Percentiles rank a stretch among this genome's conserved stretches.
Evolutionary conservation across 2,797 vertebrate genomes (phyloP).

Genomic region (Austrolebias charrua): DNA sequence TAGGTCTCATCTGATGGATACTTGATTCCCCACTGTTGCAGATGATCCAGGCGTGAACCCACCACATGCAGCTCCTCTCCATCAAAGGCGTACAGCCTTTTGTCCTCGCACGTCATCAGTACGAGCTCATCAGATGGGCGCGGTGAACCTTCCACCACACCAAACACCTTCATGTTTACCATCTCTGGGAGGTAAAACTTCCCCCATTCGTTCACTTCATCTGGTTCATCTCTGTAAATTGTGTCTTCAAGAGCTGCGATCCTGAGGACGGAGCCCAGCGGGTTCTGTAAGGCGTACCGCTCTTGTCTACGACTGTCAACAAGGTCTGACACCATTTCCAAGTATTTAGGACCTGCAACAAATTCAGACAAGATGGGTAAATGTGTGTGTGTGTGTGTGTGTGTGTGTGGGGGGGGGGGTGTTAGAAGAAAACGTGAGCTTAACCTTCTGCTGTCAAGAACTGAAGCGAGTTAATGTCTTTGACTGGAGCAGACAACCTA

Average conservation of each 20-base stretch:
- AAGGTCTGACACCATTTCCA: fast-evolving
- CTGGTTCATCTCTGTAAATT: neutral
- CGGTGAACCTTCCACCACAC: neutral
- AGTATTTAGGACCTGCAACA: conserved; percentile 10
- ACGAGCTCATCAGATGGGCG: conserved; percentile 9
- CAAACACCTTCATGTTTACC: conserved; percentile 33
- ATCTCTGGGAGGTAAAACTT: conserved; percentile 31
- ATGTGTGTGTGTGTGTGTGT: neutral
- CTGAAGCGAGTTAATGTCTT: neutral
- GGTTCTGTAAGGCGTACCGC: fast-evolving
- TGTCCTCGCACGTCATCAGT: conserved; percentile 52
- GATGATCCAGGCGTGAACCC: neutral
- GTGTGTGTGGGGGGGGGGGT: too few species aligned
- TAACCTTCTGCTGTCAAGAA: conserved; percentile 6
- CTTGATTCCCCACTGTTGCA: fast-evolving
- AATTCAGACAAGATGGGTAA: neutral
- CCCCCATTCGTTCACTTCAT: conserved; percentile 15
- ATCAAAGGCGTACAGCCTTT: conserved; percentile 36
- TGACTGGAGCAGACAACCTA: neutral
- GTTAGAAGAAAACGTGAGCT: neutral
- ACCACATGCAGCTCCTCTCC: conserved; percentile 44
- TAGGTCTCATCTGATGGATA: conserved; percentile 36
- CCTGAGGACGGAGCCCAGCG: conserved; percentile 1
- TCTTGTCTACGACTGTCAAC: fast-evolving
- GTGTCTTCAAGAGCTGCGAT: conserved; percentile 23